Base-by-base conservation (phyloP, 2,888 invertebrate species). In the Conchocele bisecta region DNA sequence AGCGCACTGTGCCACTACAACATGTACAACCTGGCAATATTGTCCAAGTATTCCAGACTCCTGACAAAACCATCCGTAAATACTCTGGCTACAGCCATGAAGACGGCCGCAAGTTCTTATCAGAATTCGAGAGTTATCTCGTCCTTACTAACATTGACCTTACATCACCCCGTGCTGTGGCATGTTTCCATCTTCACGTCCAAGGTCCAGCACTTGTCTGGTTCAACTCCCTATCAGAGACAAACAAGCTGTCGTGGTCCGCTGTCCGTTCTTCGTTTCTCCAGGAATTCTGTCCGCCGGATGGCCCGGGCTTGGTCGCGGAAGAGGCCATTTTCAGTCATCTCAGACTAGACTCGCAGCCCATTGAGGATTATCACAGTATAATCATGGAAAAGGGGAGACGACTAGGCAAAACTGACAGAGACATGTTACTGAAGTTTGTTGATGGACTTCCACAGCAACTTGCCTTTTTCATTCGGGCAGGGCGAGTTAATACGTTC, bases 151-250 rank as follows among this genome's bases (percentile, higher is more conserved):
- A 17, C 26, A 41, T 41, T 41, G 56, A 56, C 3, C 7, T 17
- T 3, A 29, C 20, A 5, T 54, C 54, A 6, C 33, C 33, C 17
- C 17, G 41, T 17, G 33, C 26, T 15, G 24, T 56, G 13, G 56
- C 41, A n/a, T 39, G n/a, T n/a, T 56, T 39, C 29, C 56, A 41
- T 17, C 33, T 56, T 15, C 56, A 41, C n/a, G 26, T 56, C 13
- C 26, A 26, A 13, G 56, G 56, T 7, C 39, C 56, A 24, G 56
- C 41, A 13, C 41, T 56, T 4, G 37, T 41, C 5, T 56, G 39
- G 56, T 56, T 41, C 29, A 26, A 48, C 28, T 17, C 3, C 15
- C 15, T 48, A 6, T 5, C 29, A 6, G n/a, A n/a, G n/a, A n/a
- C n/a, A n/a, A 28, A 17, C 5, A 24, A 28, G 29, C 29, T 29